Evolutionary conservation across 2,797 vertebrate species (phyloP).

Genomic region (Lateolabrax maculatus): DNA sequence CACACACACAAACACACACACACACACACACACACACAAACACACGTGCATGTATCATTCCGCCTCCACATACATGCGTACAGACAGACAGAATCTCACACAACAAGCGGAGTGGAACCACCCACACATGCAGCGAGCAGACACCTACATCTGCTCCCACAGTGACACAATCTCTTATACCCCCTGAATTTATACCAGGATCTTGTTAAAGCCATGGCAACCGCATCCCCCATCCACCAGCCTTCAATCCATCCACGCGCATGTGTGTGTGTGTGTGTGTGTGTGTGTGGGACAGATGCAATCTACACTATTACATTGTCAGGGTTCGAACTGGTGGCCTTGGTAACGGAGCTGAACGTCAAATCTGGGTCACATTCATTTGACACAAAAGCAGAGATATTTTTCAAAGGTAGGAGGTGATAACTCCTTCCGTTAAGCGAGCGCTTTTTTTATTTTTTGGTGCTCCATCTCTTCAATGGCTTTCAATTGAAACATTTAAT

Average conservation of each 20-base stretch:
- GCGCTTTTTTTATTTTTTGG: not conserved
- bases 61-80: slow-evolving; percentile 50
- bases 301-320: slow-evolving; percentile 46
- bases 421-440: not conserved
- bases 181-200: slow-evolving; percentile 64
- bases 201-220: slow-evolving; percentile 77
- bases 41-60: slow-evolving; percentile 30
- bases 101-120: slow-evolving; percentile 70
- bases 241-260: slow-evolving; percentile 44
- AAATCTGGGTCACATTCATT: slow-evolving; percentile 64
- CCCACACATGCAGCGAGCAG: slow-evolving; percentile 65
- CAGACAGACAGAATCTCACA: slow-evolving; percentile 54
- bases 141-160: slow-evolving; percentile 63
- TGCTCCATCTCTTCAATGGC: not conserved
- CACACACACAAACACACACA: not conserved
- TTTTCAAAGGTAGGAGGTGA: slow-evolving; percentile 43
- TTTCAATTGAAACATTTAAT: not conserved
- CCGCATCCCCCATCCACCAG: slow-evolving; percentile 61
- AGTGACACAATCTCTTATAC: slow-evolving; percentile 64
- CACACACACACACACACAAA: slow-evolving; percentile 35
- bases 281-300: slow-evolving; percentile 53
- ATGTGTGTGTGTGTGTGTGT: slow-evolving; percentile 7
- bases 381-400: slow-evolving; percentile 49
- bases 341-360: slow-evolving; percentile 62
- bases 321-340: slow-evolving; percentile 63